Percentiles rank a stretch among this genome's conserved stretches.
These are phyloP conservation scores for Tretioscincus oriximinensis DNA, from an alignment of 2,113 vertebrate species.

Conservation along the genomic window DNA sequence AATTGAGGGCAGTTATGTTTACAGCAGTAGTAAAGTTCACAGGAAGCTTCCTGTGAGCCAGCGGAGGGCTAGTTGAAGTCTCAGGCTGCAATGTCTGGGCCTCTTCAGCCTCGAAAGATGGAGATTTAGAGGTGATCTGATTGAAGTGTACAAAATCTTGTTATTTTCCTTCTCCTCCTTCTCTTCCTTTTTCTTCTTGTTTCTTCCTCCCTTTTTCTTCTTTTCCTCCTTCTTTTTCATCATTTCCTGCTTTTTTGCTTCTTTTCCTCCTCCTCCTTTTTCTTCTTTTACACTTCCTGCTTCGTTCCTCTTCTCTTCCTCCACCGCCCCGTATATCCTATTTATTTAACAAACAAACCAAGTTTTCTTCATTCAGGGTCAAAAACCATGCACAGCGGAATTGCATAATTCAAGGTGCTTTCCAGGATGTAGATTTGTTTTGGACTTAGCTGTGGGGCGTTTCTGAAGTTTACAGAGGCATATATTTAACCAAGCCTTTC, in stretches of 20 bases:
- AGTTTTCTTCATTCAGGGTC: too few relatives aligned
- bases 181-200: too few relatives aligned
- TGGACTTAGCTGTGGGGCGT: too few relatives aligned
- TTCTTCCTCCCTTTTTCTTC: not conserved
- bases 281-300: not conserved
- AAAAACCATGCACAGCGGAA: too few relatives aligned
- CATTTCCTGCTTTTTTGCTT: not conserved
- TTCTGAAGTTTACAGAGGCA: too few relatives aligned
- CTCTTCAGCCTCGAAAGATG: not conserved
- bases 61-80: not conserved
- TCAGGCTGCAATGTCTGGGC: not conserved
- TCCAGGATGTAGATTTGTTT: too few relatives aligned
- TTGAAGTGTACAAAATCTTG: not conserved
- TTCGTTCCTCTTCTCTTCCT: not conserved
- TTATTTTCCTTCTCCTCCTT: not conserved
- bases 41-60: not conserved
- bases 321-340: not conserved
- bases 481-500: too few relatives aligned
- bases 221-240: not conserved
- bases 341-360: too few relatives aligned
- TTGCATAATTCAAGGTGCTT: too few relatives aligned
- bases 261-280: not conserved
- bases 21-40: not conserved
- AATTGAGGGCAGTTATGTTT: slow-evolving; percentile 38
- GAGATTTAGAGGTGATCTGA: too few relatives aligned